Evolutionary conservation across 2,113 vertebrate genomes (phyloP), one percentile per base, ranked within the genome.

Genomic region (Pedionomus torquatus): DNA sequence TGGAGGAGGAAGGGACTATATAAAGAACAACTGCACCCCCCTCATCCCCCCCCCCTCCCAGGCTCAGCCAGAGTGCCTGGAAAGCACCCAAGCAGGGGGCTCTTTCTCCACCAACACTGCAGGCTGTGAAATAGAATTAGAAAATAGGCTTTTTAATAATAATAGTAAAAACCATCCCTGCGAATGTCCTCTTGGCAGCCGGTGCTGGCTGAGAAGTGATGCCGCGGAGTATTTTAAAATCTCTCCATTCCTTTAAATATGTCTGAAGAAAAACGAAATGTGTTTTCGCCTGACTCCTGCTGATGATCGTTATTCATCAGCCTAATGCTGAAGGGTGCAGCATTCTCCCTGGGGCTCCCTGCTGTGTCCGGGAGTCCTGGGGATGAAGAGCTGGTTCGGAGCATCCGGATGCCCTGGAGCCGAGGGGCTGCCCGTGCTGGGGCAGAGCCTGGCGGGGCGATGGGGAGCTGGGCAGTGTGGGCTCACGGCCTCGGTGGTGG

Each of bases 161-260:
- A 95, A 78, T 93, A 92, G 92, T 96, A 92, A 79, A 94, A 82
- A 78, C 9, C 65, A 83, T 61, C 57, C 61, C 75, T 1, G 2
- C 64, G 85, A 93, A 94, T 90, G 94, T 90, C 92, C 90, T 96
- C 77, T 97, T 95, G 95, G 96, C 96, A 97, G 96, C 63, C 28
- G 0, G 17, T 10, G 54, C 75, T 95, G 95, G 90, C 96, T 96
- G 96, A 79, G 95, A 93, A 93, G 85, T 24, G 88, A 90, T 85
- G 75, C 85, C 0, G 37, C 71, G 14, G 88, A 84, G 74, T 95
- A 95, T 97, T 94, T 94, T 71, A 91, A 87, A 94, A 90, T 88
- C 48, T 77, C 66, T 61, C 70, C 5, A 3, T 85, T 85, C 58
- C 90, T 92, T 95, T 88, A 91, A 91, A 91, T 89, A 89, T 0